These are phyloP conservation scores for Platalea minor DNA, from an alignment of 2,797 vertebrate genomes.

Conservation along the genomic window DNA sequence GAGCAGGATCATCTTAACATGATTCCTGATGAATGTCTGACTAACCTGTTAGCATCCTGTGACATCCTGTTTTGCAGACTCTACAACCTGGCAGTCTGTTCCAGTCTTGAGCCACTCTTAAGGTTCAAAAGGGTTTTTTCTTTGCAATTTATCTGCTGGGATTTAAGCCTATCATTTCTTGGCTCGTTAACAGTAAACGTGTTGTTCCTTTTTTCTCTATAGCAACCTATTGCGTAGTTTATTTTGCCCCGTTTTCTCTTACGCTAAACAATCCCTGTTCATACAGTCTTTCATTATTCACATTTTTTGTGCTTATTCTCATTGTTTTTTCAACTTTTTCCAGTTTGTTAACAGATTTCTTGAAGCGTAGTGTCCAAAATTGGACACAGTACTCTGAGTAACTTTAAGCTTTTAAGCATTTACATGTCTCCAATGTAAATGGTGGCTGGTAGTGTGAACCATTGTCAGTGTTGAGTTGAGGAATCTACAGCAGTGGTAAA, in stretches of 20 bases:
- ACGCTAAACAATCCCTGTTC: background rate
- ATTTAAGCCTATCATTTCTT: background rate
- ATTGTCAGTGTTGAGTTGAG: background rate
- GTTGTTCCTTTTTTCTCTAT: background rate
- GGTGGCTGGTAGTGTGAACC: background rate
- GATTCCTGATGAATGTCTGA: background rate
- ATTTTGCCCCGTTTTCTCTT: background rate
- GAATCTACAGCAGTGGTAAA: background rate
- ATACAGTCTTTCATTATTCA: background rate
- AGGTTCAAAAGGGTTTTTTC: background rate
- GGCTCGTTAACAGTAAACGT: background rate
- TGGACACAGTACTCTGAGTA: background rate
- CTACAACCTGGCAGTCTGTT: background rate
- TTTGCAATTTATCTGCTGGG: background rate
- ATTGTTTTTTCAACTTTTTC: background rate
- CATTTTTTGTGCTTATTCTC: background rate
- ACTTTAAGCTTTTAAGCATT: background rate
- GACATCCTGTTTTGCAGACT: background rate
- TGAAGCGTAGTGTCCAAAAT: background rate
- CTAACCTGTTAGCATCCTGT: background rate
- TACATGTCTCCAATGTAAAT: background rate
- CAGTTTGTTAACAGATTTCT: background rate
- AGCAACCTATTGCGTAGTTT: background rate
- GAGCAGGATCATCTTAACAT: background rate
- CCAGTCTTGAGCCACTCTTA: background rate